Evolutionary conservation across 2,113 vertebrate species (phyloP).

Genomic region (Plotosus lineatus): DNA sequence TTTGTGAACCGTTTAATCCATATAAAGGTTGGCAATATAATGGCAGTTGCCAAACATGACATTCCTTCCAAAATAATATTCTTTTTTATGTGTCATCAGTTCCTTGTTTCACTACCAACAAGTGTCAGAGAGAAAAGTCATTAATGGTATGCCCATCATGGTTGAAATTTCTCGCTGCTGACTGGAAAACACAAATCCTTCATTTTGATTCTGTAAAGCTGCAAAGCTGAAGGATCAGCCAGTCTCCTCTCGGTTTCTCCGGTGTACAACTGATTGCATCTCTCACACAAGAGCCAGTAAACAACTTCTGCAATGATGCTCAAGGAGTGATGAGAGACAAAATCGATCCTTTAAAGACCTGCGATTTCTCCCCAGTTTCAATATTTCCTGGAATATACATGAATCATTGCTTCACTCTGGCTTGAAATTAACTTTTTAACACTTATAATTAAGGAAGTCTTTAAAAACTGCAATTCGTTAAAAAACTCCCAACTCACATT

Average conservation of each 20-base stretch:
- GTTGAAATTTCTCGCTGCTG: neutral
- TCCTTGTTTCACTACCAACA: neutral
- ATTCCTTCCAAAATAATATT: neutral
- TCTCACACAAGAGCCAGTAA: neutral
- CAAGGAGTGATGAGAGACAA: conserved; percentile 3
- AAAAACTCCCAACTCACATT: neutral
- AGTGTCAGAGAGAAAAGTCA: neutral
- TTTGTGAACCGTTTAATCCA: too few relatives aligned
- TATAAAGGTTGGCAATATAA: neutral
- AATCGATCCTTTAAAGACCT: conserved; percentile 12
- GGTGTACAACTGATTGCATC: conserved; percentile 13
- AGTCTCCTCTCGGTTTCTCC: neutral
- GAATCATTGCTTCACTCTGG: neutral
- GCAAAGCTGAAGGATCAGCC: neutral
- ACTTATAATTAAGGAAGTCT: neutral
- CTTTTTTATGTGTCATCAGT: neutral
- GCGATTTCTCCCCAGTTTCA: neutral
- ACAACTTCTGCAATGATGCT: neutral
- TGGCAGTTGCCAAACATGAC: neutral
- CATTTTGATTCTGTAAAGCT: neutral
- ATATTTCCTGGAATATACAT: neutral
- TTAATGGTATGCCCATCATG: neutral
- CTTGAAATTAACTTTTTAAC: neutral
- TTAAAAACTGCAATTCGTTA: neutral
- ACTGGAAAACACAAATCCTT: neutral